Base-by-base conservation (phyloP, 2,797 vertebrate genomes). In the Etheostoma nigrum region DNA sequence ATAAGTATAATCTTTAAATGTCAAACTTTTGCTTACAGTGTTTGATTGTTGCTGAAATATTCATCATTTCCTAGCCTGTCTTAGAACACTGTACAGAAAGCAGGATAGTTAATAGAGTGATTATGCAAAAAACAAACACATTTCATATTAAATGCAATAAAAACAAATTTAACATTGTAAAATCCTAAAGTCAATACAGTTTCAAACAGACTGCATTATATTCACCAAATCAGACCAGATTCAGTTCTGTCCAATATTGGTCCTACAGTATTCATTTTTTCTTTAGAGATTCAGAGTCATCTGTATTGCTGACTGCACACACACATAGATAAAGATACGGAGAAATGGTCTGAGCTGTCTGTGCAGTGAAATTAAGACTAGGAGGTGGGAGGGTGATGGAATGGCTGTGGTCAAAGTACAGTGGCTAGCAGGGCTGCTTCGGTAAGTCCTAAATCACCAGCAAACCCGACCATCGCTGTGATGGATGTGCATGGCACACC, bases 401-500 rank as follows among this genome's bases (percentile, higher is more conserved):
- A 84, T 21, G 67, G 79, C 82, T 68, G 73, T 59, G 90, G 86
- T 86, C 82, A 83, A 82, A 87, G 78, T 71, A 73, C 82, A 63
- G 72, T 30, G 78, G 81, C 83, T 72, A 77, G 72, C 79, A 66
- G 78, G 86, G 81, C 82, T 18, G 82, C 86, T 74, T 86, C 47
- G 14, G 52, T 82, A 80, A 88, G 72, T 85, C 79, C 85, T 95
- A 93, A 94, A 94, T 93, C 93, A 93, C 83, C 47, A 74, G 63
- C 78, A 92, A 92, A 89, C 86, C 83, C 85, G 84, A 78, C 69
- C 30, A 21, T 63, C 6, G 51, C 72, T 60, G 67, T 91, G 88
- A 94, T 93, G 84, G 83, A 94, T 94, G 92, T 77, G 47, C 58
- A n/a, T 27, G 87, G 81, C 84, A 88, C 90, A 76, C 89, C 92